Evolutionary conservation across 2,113 vertebrate genomes (phyloP).

Genomic region (Notechis scutatus): DNA sequence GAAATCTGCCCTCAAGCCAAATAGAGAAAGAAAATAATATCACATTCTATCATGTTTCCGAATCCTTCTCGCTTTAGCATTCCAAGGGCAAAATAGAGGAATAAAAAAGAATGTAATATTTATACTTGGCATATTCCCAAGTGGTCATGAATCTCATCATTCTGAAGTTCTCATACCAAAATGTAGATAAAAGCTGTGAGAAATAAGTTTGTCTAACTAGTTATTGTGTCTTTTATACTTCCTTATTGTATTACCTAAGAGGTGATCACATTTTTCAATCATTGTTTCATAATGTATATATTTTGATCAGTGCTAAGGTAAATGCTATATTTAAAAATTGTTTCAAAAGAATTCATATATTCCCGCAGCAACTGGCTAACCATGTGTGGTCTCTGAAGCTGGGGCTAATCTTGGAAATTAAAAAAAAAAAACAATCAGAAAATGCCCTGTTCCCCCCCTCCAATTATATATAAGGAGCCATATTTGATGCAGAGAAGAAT

Average conservation of each 20-base stretch:
- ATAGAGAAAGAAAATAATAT: conserved; percentile 14
- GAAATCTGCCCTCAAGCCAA: conserved; percentile 45
- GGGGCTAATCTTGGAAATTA: background rate
- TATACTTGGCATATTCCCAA: conserved; percentile 64
- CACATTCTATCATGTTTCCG: conserved; percentile 35
- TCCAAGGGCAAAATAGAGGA: conserved; percentile 35
- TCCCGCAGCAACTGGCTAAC: background rate
- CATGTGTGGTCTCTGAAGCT: background rate
- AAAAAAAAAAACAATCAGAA: background rate
- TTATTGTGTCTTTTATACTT: background rate
- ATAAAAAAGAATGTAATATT: conserved; percentile 38
- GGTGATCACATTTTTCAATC: background rate
- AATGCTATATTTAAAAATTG: background rate
- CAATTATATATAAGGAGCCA: background rate
- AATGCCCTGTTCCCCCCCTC: background rate
- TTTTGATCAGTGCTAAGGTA: background rate
- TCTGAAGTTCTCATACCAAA: conserved; percentile 47
- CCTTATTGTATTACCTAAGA: background rate
- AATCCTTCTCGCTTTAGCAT: background rate
- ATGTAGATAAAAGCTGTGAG: background rate
- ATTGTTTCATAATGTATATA: background rate
- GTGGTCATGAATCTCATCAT: conserved; percentile 28
- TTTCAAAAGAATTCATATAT: background rate
- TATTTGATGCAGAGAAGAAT: background rate
- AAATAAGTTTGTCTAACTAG: background rate